Evolutionary conservation across 2,113 vertebrate species (phyloP), one percentile per base, ranked within the genome.

Genomic region (Corythaeola cristata): DNA sequence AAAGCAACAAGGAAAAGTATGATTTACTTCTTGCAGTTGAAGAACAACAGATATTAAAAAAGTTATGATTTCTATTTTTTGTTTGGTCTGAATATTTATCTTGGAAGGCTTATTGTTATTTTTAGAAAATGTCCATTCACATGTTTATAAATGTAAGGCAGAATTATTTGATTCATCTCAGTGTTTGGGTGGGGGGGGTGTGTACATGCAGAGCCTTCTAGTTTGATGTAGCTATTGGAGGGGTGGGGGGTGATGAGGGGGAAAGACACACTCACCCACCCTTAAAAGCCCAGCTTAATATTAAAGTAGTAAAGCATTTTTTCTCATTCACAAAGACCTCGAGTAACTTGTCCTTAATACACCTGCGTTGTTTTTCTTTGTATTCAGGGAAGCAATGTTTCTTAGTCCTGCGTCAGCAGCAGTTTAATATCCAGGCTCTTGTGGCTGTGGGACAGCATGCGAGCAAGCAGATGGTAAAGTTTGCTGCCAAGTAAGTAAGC

Each of bases 381-480:
- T 97, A 92, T 98, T 95, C 96, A 99, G 99, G 99, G 92, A 99
- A 99, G 98, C 99, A 99, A 96, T 99, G 99, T 96, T 99, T 99
- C 98, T 98, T 99, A 97, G 99, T 99, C 96, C 98, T 99, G 93
- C 99, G 99, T 98, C 99, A 99, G 97, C 99, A 99, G 98, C 99
- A 99, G 98, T 99, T 99, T 98, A 99, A 99, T 91, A 98, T 99
- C 97, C 99, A 99, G 97, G 99, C 99, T 66, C 98, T 99, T 86
- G 99, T 99, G 95, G 99, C 99, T 37, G 99, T 99, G 98, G 99
- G 99, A 98, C 99, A 99, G 92, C 99, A 98, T 98, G 99, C 99
- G 85, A 99, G 99, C 99, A 99, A 99, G 99, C 99, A 99, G 99
- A 99, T 99, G 99, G 99, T 99, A 98, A 99, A 99, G 98, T 99